Evolutionary conservation across 2,113 vertebrate species (phyloP), one percentile per base, ranked within the genome.

Genomic region (Thalassoma bifasciatum): DNA sequence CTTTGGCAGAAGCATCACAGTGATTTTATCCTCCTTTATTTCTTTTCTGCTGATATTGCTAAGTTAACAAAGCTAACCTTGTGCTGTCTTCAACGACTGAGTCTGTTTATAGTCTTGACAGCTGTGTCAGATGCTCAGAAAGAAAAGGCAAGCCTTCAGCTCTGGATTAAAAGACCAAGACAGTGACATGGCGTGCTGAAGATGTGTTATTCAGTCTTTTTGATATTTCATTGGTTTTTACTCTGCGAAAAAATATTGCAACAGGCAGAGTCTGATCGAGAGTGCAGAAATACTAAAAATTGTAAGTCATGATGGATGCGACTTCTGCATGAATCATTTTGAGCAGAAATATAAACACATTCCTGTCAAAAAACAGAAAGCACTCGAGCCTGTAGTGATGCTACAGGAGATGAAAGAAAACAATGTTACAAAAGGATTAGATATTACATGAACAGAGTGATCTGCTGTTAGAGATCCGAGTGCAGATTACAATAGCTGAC

Each of bases 181-280:
- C n/a, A 12, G 10, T 75, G 52, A 63, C 37, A 40, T 71, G 30
- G 59, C 56, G 23, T 44, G 66, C 40, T 42, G 69, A 60, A 46
- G 62, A 24, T 36, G 53, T 44, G 11, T n/a, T 64, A 23, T 21
- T 13, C 59, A 5, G 56, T 40, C 8, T 4, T 60, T 70, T 86
- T 82, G 86, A 89, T 88, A 86, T 89, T 84, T 89, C 21, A 88
- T 60, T 23, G 46, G 67, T n/a, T 51, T 72, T 65, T 67, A 21
- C 16, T 52, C 66, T 21, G n/a, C 17, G 5, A 23, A 56, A 17
- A 85, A 19, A 53, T 10, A 51, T 54, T 36, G 74, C 61, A 81
- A 59, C 44, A 70, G 47, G 61, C 30, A 66, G 44, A 5, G 23
- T n/a, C n/a, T n/a, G n/a, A n/a, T n/a, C n/a, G n/a, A n/a, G n/a